Conservation (phyloP, 2,113 vertebrate genomes). For the Prunella fulvescens region DNA sequence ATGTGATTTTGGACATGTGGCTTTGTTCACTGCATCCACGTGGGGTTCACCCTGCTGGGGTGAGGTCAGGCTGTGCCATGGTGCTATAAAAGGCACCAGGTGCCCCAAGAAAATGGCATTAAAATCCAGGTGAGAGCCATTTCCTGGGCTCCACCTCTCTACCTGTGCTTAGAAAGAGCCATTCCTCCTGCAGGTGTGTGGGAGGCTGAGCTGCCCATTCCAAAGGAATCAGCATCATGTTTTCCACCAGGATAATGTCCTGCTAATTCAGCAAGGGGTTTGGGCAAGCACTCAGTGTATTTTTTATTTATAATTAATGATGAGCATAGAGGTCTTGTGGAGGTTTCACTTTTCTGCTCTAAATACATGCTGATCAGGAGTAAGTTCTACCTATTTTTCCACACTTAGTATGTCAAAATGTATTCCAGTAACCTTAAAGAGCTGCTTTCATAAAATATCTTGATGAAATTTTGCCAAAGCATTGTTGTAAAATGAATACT, state of each 20-base stretch:
- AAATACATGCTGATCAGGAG: background rate
- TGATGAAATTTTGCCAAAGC: background rate
- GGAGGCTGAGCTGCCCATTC: background rate
- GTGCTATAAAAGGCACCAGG: background rate
- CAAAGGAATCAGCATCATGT: background rate
- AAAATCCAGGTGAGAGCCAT: background rate
- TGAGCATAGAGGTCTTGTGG: background rate
- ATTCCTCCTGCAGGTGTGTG: background rate
- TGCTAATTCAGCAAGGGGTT: background rate
- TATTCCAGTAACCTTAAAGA: background rate
- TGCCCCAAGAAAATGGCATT: background rate
- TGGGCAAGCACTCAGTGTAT: background rate
- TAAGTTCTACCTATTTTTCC: background rate
- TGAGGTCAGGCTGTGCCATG: background rate
- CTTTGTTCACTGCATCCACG: background rate
- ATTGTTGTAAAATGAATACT: background rate
- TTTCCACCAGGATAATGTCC: background rate
- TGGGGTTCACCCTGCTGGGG: background rate
- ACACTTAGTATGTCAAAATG: background rate
- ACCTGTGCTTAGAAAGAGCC: background rate
- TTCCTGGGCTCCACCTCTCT: accelerated
- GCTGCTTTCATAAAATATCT: background rate
- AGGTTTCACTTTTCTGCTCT: background rate
- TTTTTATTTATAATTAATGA: background rate
- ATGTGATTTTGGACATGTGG: slow-evolving; percentile 20